These are phyloP conservation scores for Cyclophora punctaria DNA, from an alignment of 2,888 invertebrate genomes.

Conservation along the genomic window DNA sequence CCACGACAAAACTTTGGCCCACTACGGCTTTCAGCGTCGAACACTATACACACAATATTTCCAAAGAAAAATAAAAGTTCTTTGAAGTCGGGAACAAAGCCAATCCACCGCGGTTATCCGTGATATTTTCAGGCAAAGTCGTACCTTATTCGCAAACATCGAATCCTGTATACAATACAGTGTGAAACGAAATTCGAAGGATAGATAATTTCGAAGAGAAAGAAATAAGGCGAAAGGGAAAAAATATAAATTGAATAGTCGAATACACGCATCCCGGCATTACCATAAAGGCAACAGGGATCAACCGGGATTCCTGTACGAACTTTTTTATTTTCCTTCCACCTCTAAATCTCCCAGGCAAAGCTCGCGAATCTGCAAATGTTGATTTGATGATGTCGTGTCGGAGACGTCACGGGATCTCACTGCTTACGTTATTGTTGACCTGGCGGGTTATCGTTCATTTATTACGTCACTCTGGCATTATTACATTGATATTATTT, in stretches of 20 bases:
- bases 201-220: constrained; percentile 71
- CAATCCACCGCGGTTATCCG: constrained; percentile 71
- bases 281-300: constrained; percentile 74
- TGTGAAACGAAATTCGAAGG: constrained; percentile 74
- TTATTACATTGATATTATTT: too few relatives aligned
- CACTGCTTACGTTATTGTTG: constrained; percentile 26
- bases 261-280: constrained; percentile 74
- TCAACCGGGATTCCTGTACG: constrained; percentile 73
- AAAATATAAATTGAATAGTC: constrained; percentile 75
- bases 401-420: constrained; percentile 26
- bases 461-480: constrained; percentile 19
- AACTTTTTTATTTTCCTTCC: constrained; percentile 76
- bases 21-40: constrained; percentile 27
- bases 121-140: constrained; percentile 66
- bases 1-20: constrained; percentile 34
- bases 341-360: constrained; percentile 73
- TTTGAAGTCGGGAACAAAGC: constrained; percentile 73
- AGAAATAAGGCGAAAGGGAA: constrained; percentile 71
- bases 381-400: constrained; percentile 73
- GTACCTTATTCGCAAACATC: constrained; percentile 73
- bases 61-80: constrained; percentile 54
- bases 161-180: constrained; percentile 71
- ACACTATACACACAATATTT: constrained; percentile 63
- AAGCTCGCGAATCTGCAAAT: constrained; percentile 76
- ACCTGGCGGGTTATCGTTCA: constrained; percentile 30